Evolutionary conservation across 2,797 vertebrate species (phyloP), one percentile per base, ranked within the genome.

Genomic region (Anguilla pacifica): DNA sequence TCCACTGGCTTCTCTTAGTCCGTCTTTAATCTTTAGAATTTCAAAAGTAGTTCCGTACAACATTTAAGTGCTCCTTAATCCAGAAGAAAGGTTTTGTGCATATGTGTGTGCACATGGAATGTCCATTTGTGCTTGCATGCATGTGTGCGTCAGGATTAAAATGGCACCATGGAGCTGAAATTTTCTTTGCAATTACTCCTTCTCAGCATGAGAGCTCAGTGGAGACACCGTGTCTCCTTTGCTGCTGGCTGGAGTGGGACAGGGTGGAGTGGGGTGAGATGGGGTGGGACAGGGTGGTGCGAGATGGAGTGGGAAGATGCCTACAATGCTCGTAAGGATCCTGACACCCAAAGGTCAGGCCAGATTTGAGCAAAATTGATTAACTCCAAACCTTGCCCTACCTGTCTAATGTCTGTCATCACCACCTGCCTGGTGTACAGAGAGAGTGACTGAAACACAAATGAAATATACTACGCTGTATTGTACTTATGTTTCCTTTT

Each of bases 131-230:
- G 39, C 35, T 7, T 46, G 39, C 17, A 51, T 46, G 49, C 51
- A 59, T 77, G 57, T 77, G 85, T 82, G 88, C 90, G 92, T 92
- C 88, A 89, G 91, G 91, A 94, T 94, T 94, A 94, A 92, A 93
- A 94, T 90, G 89, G 87, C 83, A 67, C 85, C 87, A 90, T 90
- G 89, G 90, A 92, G 91, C 92, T 92, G 87, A 90, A 93, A 92
- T 92, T 87, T 89, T 55, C 10, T 49, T 86, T 88, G 84, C 86
- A 39, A 70, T 88, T 82, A 90, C 86, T 89, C 86, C 57, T 85
- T 22, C 74, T 85, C 1, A 86, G 25, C 84, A 90, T 74, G 87
- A 35, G 82, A 87, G 84, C 83, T 87, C 35, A 82, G 85, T 82
- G 49, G 86, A 91, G 67, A 86, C 77, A 64, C 87, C 85, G 31